Evolutionary conservation across 2,888 invertebrate genomes (phyloP).

Genomic region (Agrotis exclamationis): DNA sequence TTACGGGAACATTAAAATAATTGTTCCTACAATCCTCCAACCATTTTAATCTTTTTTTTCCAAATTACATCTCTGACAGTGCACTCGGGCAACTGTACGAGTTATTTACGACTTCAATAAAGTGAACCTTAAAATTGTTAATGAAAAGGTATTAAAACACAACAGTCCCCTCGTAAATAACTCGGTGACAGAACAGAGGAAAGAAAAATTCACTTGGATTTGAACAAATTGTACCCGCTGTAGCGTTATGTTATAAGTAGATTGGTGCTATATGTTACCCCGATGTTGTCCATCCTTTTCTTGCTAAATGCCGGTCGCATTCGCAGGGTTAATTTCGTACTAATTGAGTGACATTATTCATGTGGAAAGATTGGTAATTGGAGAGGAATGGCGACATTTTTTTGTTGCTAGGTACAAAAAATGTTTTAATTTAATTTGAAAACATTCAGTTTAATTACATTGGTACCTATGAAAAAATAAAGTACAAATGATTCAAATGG

Average conservation of each 20-base stretch:
- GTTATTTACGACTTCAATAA: constrained; percentile 91
- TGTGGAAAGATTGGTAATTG: constrained; percentile 28
- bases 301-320: constrained; percentile 36
- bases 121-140: constrained; percentile 91
- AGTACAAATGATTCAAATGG: not conserved
- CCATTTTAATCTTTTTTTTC: constrained; percentile 73
- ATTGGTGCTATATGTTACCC: constrained; percentile 53
- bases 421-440: not conserved
- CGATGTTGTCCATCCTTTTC: constrained; percentile 41
- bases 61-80: constrained; percentile 82
- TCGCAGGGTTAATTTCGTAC: constrained; percentile 44
- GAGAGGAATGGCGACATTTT: not conserved
- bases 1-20: constrained; percentile 57
- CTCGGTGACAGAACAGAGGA: constrained; percentile 85
- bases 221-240: constrained; percentile 80
- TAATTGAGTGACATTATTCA: constrained; percentile 54
- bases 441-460: not conserved
- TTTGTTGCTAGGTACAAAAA: not conserved
- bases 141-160: constrained; percentile 91
- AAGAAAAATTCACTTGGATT: constrained; percentile 88
- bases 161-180: constrained; percentile 88
- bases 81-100: constrained; percentile 80
- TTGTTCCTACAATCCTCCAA: constrained; percentile 62
- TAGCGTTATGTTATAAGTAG: constrained; percentile 38
- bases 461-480: not conserved